phyloP scores from a whole-genome alignment of 2,113 vertebrate species.

The Zosterops hypoxanthus region DNA sequence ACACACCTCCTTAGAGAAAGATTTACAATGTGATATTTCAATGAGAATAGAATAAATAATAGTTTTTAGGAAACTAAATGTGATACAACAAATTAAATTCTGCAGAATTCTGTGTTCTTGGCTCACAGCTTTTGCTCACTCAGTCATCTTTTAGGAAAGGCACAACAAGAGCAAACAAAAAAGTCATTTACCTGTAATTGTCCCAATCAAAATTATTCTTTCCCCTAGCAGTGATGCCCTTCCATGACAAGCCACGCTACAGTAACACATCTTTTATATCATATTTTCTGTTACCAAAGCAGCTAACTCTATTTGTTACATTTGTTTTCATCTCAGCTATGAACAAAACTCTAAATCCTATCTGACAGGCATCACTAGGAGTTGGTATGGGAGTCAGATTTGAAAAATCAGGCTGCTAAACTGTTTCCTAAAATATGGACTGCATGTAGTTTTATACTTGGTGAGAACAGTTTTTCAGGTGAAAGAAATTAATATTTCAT shows the following conservation, averaged over 20 bases:
- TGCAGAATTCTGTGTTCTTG: not conserved
- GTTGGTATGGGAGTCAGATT: not conserved
- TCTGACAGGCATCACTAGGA: not conserved
- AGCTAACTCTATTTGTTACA: not conserved
- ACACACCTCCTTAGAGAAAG: not conserved
- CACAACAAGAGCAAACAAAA: not conserved
- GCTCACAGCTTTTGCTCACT: fast-evolving
- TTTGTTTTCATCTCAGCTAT: not conserved
- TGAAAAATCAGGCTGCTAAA: not conserved
- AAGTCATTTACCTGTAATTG: not conserved
- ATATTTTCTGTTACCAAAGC: not conserved
- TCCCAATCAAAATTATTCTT: not conserved
- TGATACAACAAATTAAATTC: not conserved
- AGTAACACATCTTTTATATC: not conserved
- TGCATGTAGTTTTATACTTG: not conserved
- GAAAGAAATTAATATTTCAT: not conserved
- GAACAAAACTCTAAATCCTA: not conserved
- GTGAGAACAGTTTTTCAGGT: not conserved
- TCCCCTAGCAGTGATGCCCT: not conserved
- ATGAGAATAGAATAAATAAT: not conserved
- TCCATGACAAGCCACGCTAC: not conserved
- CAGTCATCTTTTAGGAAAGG: not conserved
- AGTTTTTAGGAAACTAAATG: not conserved
- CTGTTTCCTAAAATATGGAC: not conserved
- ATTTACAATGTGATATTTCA: not conserved